Evolutionary conservation across 2,113 vertebrate species (phyloP).

Genomic region (Hippopotamus amphibius): DNA sequence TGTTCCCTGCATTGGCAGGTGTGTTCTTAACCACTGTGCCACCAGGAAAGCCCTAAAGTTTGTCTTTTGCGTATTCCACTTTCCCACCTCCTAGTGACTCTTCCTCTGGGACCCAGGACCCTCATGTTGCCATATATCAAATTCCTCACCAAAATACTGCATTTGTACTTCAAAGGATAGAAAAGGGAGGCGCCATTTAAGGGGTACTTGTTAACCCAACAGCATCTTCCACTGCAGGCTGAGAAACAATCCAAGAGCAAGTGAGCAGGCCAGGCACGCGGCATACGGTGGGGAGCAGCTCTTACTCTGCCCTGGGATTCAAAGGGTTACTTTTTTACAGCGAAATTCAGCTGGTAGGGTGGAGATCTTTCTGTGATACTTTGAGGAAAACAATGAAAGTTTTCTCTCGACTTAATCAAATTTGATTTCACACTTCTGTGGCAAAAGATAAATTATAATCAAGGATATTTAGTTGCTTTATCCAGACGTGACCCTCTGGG

Average conservation of each 20-base stretch:
- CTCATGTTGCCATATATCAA: neutral
- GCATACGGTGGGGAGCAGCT: rapidly evolving
- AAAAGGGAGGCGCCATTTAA: neutral
- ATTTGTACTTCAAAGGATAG: neutral
- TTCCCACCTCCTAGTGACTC: neutral
- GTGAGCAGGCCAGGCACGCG: neutral
- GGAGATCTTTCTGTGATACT: neutral
- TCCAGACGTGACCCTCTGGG: neutral
- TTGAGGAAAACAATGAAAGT: neutral
- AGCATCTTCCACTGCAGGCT: neutral
- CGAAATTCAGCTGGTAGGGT: neutral
- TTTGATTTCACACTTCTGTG: neutral
- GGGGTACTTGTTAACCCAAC: neutral
- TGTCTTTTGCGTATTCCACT: neutral
- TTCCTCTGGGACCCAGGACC: neutral
- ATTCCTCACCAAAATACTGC: neutral
- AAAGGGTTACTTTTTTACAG: neutral
- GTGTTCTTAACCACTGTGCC: too few relatives aligned
- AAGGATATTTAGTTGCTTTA: conserved; percentile 18
- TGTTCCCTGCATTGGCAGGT: too few relatives aligned
- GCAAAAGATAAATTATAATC: conserved; percentile 42
- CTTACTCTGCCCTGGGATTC: neutral
- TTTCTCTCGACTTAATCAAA: conserved; percentile 40
- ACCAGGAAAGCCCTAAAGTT: neutral
- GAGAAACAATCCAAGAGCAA: neutral